Evolutionary conservation across 2,888 invertebrate genomes (phyloP).

Genomic region (Conistra vaccinii): DNA sequence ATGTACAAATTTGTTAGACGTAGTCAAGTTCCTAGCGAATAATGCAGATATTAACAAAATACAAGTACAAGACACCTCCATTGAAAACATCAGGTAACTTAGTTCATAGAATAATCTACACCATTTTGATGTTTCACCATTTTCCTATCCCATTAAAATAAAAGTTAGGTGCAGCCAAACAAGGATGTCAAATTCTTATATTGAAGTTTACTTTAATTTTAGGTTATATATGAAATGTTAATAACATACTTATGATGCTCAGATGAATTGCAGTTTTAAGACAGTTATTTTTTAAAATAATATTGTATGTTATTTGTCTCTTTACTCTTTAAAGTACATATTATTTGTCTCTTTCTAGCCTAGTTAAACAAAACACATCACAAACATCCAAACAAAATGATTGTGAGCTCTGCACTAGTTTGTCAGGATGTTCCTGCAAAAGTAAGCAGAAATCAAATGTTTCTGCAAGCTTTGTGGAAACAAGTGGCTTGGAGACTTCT

Average conservation of each 20-base stretch:
- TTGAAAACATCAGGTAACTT: slow-evolving; percentile 75
- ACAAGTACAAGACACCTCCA: slow-evolving; percentile 70
- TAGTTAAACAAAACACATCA: slow-evolving; percentile 64
- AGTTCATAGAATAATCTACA: neutral
- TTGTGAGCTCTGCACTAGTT: slow-evolving; percentile 78
- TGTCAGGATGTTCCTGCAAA: slow-evolving; percentile 76
- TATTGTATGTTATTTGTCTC: neutral
- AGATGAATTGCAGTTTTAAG: neutral
- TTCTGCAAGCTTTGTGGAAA: slow-evolving; percentile 64
- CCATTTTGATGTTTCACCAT: neutral
- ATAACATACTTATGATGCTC: neutral
- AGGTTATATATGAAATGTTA: slow-evolving; percentile 43
- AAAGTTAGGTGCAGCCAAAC: neutral
- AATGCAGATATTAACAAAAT: slow-evolving; percentile 82
- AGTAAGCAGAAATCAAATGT: slow-evolving; percentile 57
- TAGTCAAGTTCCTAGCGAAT: slow-evolving; percentile 81
- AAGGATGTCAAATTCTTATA: neutral
- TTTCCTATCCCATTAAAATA: neutral
- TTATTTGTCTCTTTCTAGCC: slow-evolving; percentile 62
- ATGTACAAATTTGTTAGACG: slow-evolving; percentile 83
- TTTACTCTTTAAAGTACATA: slow-evolving; percentile 34
- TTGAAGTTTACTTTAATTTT: slow-evolving; percentile 16
- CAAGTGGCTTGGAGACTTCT: slow-evolving; percentile 71
- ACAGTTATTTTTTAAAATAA: neutral
- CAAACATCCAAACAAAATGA: slow-evolving; percentile 55